Conservation (phyloP, 2,888 invertebrate species). For the Eutolmus rufibarbis region DNA sequence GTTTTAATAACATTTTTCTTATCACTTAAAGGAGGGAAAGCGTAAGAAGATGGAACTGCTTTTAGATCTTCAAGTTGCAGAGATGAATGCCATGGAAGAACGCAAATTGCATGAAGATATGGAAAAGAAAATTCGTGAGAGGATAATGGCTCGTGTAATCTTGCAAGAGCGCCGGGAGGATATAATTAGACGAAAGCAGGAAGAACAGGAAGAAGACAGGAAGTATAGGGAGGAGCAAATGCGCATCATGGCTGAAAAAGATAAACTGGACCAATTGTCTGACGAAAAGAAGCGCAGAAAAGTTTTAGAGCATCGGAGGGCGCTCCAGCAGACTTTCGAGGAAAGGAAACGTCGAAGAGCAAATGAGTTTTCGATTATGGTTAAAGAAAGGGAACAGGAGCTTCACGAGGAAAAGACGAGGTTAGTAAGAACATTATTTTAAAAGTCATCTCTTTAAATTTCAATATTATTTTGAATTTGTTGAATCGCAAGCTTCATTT, state of each 20-base stretch:
- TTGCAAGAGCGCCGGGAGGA: constrained; percentile 55
- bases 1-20: neutral
- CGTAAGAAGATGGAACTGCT: constrained; percentile 60
- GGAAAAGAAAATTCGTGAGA: constrained; percentile 60
- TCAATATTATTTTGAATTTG: neutral
- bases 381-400: constrained; percentile 61
- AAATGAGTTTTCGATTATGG: constrained; percentile 61
- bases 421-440: constrained; percentile 50
- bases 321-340: constrained; percentile 65
- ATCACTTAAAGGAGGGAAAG: constrained; percentile 50
- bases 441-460: too few relatives aligned
- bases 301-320: constrained; percentile 67
- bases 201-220: constrained; percentile 55
- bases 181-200: constrained; percentile 56
- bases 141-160: constrained; percentile 58
- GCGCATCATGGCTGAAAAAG: constrained; percentile 68
- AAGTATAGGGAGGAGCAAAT: constrained; percentile 54
- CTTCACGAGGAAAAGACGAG: constrained; percentile 63
- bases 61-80: constrained; percentile 63
- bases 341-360: constrained; percentile 62
- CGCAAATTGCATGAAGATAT: constrained; percentile 58
- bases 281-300: constrained; percentile 67
- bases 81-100: constrained; percentile 63
- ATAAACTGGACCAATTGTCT: constrained; percentile 68
- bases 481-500: neutral